Evolutionary conservation across 2,797 vertebrate genomes (phyloP), one percentile per base, ranked within the genome.

Genomic region (Odontamblyopus rebecca): DNA sequence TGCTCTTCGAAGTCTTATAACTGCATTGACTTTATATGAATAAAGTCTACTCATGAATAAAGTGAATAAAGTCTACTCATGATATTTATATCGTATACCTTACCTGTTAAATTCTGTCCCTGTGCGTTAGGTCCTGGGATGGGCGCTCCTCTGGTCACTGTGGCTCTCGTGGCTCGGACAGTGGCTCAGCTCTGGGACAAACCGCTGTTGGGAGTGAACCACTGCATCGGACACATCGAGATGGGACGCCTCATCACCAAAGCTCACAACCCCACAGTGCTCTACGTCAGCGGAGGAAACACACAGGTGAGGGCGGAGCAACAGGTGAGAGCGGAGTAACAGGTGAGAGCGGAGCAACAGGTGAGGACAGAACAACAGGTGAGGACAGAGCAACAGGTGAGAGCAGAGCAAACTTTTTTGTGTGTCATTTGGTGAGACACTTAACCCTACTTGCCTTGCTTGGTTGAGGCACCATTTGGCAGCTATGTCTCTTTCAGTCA

Each of bases 241-340:
- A 98, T 98, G 97, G 97, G 97, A 16, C 92, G 96, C 7, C 93
- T 98, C 69, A 91, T 98, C 69, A 97, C 96, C 0, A 86, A 84
- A 26, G 95, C 97, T n/a, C 77, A 81, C 74, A 96, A 94, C 84
- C 97, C 97, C 9, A 95, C 95, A 0, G 97, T 96, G 68, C 92
- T 98, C 18, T 98, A 98, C 18, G 97, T 98, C 60, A 98, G 97
- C 0, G 97, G 97, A 44, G 97, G 97, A 11, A 98, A 98, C 88
- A 98, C 97, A 2, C 97, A 97, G 96, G 97, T 97, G 70, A 26
- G 86, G 35, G 7, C 35, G 8, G 35, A 2, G 2, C 35, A 2
- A 38, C 35, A 38, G 35, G 35, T 38, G 35, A 38, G 8, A 8
- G 35, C 8, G 6, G 32, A 6, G 6, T 6, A 1, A 2, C 97